phyloP scores from a whole-genome alignment of 2,888 invertebrate genomes.

The Apamea sordens region DNA sequence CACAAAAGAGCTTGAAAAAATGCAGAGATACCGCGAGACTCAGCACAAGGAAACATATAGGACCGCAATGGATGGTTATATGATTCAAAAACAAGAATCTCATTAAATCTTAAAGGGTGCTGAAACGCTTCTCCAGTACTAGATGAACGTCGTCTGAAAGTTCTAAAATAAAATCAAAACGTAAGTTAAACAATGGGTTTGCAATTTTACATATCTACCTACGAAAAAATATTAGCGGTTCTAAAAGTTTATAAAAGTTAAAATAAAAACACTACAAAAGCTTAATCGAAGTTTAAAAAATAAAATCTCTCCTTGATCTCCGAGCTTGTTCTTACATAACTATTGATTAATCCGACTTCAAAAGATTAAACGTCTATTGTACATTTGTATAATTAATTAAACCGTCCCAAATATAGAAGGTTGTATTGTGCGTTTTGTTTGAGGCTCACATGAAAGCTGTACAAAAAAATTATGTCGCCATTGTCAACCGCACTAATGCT shows the following conservation, averaged over 20 bases:
- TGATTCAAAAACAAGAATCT: neutral
- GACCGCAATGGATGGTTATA: neutral
- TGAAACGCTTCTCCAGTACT: neutral
- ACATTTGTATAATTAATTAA: constrained; percentile 78
- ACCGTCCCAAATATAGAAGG: constrained; percentile 72
- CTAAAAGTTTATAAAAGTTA: neutral
- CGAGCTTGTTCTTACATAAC: constrained; percentile 43
- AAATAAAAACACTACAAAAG: neutral
- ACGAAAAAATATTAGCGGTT: neutral
- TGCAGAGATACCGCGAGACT: neutral
- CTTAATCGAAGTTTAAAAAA: constrained; percentile 15
- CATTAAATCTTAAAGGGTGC: neutral
- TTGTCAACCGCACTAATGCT: constrained; percentile 82
- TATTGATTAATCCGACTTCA: constrained; percentile 63
- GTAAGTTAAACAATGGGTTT: neutral
- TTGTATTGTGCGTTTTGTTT: constrained; percentile 78
- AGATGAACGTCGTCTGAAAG: neutral
- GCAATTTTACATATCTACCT: neutral
- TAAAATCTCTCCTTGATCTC: constrained; percentile 36
- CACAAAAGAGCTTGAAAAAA: neutral
- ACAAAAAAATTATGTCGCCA: constrained; percentile 85
- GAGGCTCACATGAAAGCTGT: constrained; percentile 75
- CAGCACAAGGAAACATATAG: neutral
- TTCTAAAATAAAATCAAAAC: neutral
- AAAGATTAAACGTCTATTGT: constrained; percentile 65